Evolutionary conservation across 2,113 vertebrate species (phyloP).

Genomic region (Rhadina sibilatrix): DNA sequence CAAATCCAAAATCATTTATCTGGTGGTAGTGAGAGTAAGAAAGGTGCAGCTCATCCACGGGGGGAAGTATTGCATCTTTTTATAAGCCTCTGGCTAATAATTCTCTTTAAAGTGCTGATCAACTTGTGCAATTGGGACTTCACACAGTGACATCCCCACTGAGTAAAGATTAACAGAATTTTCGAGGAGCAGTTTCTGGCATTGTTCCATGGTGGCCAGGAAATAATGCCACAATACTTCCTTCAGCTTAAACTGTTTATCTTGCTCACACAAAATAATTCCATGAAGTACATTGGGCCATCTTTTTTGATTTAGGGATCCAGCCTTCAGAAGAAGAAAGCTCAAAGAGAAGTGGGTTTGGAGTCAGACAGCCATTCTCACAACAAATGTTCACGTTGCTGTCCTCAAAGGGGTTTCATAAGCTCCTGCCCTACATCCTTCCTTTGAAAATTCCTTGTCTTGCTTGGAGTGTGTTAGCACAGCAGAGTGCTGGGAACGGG

Average conservation of each 20-base stretch:
- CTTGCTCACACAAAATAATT: background rate
- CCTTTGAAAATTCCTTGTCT: background rate
- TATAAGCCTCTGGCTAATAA: background rate
- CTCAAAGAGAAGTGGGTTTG: background rate
- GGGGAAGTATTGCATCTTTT: background rate
- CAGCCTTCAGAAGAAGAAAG: background rate
- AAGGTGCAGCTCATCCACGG: background rate
- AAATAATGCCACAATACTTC: background rate
- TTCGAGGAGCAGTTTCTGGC: background rate
- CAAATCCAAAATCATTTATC: background rate
- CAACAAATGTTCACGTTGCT: fast-evolving
- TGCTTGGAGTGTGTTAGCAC: background rate
- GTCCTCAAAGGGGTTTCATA: background rate
- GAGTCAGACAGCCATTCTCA: background rate
- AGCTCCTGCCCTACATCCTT: background rate
- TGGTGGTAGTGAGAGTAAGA: background rate
- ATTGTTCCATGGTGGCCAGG: fast-evolving
- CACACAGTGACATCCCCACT: background rate
- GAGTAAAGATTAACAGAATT: background rate
- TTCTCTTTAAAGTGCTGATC: background rate
- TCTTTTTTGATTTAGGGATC: background rate
- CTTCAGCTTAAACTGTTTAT: background rate
- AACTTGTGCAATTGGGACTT: background rate
- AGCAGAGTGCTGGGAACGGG: background rate
- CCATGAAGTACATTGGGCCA: background rate